Conservation (phyloP, 2,113 vertebrate species). For the Rhombomys opimus region DNA sequence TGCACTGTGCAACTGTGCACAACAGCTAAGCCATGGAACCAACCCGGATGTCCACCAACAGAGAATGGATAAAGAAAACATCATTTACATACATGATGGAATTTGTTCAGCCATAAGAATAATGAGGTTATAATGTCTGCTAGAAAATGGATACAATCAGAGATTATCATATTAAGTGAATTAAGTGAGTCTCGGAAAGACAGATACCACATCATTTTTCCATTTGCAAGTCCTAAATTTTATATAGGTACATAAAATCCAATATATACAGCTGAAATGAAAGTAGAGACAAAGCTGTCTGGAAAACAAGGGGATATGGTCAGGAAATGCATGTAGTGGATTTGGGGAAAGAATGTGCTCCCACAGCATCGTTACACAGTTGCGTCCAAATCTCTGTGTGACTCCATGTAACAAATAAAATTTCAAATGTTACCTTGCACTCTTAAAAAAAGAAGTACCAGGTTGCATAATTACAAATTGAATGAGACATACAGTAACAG, state of each 20-base stretch:
- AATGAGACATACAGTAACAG: conserved; percentile 18
- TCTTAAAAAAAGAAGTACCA: not conserved
- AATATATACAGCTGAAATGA: not conserved
- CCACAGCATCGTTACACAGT: not conserved
- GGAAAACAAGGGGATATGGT: not conserved
- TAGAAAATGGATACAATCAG: not conserved
- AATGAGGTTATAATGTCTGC: not conserved
- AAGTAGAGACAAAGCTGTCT: not conserved
- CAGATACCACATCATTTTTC: not conserved
- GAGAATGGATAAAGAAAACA: not conserved
- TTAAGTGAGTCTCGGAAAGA: not conserved
- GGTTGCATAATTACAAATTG: not conserved
- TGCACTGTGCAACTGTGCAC: not conserved
- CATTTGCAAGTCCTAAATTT: not conserved
- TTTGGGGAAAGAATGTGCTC: not conserved
- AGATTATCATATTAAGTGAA: not conserved
- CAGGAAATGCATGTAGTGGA: no score
- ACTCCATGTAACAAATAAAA: not conserved
- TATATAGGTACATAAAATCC: not conserved
- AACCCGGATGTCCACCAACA: not conserved
- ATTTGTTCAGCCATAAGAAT: not conserved
- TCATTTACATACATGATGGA: not conserved
- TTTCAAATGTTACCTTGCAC: not conserved
- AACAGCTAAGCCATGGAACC: not conserved
- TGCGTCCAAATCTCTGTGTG: not conserved